These are phyloP conservation scores for Pammene aurita DNA, from an alignment of 2,888 invertebrate genomes.

Conservation along the genomic window DNA sequence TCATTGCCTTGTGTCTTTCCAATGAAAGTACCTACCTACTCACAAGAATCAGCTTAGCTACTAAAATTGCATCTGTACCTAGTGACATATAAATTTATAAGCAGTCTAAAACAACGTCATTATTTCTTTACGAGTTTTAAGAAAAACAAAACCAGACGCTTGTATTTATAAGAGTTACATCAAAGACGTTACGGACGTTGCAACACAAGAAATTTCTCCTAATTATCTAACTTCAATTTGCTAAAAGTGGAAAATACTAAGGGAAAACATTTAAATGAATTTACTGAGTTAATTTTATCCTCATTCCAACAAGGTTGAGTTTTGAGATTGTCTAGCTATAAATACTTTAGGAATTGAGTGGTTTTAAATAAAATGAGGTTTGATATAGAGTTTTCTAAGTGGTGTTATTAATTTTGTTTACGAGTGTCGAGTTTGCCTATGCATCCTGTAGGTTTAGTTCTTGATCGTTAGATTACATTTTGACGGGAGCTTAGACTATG, in stretches of 20 bases:
- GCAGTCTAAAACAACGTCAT: too few species aligned
- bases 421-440: background rate
- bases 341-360: background rate
- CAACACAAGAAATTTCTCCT: background rate
- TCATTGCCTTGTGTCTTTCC: too few species aligned
- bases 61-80: too few species aligned
- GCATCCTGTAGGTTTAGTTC: background rate
- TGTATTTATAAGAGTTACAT: too few species aligned
- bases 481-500: background rate
- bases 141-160: too few species aligned
- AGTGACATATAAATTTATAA: too few species aligned
- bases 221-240: background rate
- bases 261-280: slow-evolving; percentile 10
- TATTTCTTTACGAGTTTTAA: too few species aligned
- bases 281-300: slow-evolving; percentile 9
- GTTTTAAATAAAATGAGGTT: background rate
- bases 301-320: background rate
- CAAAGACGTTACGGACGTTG: background rate
- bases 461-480: background rate
- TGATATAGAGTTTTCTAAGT: background rate
- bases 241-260: background rate
- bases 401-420: background rate
- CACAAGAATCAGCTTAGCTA: too few species aligned
- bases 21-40: too few species aligned
- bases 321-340: background rate